Evolutionary conservation across 2,113 vertebrate species (phyloP), one percentile per base, ranked within the genome.

Genomic region (Dicrurus megarhynchus): DNA sequence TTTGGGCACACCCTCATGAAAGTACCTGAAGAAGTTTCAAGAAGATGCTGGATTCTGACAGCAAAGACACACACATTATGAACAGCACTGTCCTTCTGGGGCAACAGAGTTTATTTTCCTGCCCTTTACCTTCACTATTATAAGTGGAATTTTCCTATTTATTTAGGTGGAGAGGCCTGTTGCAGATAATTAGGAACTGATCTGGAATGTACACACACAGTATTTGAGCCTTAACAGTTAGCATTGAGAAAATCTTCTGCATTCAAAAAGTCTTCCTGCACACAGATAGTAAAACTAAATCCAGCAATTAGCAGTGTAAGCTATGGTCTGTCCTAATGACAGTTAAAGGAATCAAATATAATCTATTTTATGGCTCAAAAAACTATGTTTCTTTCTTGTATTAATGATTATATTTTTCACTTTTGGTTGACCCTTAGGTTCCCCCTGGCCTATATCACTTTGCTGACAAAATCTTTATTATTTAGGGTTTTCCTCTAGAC

Each of bases 401-500:
- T 56, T 57, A 88, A 71, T 70, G 22, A 64, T 32, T 77, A 13
- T 16, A 10, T 81, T 78, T 83, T 94, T 70, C 59, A 67, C 47
- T 93, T 93, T 53, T 75, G 56, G 69, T 68, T 84, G 85, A 89
- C 76, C 75, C 82, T 91, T 56, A 63, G 33, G 35, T 80, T 52
- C 68, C 41, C 41, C 89, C 33, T 73, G 55, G 47, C n/a, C 68
- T 90, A 2, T 18, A 81, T 70, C 22, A 30, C 16, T 89, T 86
- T 78, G 76, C 83, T 92, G 79, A 88, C 76, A 94, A 93, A 74
- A 84, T 57, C 50, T 33, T 85, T 33, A 53, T 64, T 95, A 82
- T 88, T 93, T 81, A 88, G 37, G 32, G 52, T 64, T 96, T 95
- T 93, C 79, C 76, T 92, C 65, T 57, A 33, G 39, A 84, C 87